phyloP scores from a whole-genome alignment of 2,113 vertebrate genomes.

The Prolemur simus region DNA sequence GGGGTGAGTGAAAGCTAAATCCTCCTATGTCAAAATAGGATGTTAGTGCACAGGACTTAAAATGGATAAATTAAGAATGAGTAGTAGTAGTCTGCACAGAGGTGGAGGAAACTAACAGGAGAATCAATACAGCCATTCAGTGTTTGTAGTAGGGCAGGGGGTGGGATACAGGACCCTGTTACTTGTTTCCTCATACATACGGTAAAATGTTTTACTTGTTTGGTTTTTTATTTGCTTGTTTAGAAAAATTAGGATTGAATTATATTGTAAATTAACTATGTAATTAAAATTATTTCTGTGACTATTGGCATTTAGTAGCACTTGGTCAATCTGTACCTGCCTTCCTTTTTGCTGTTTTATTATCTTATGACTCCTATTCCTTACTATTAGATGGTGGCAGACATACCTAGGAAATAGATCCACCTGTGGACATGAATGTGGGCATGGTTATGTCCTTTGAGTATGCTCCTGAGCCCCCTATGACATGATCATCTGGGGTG shows the following conservation, averaged over 20 bases:
- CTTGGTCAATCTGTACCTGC: neutral
- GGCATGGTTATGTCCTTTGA: neutral
- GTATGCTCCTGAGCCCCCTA: neutral
- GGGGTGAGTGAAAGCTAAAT: neutral
- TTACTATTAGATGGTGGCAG: conserved; percentile 76
- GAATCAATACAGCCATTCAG: neutral
- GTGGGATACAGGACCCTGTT: neutral
- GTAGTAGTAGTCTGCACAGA: neutral
- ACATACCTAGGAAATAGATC: neutral
- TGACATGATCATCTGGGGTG: neutral
- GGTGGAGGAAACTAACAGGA: neutral
- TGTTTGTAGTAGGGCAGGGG: neutral
- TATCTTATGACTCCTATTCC: neutral
- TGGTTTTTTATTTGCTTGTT: neutral
- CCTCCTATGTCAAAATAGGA: neutral
- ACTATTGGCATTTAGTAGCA: neutral
- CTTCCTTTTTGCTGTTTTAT: neutral
- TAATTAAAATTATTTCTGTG: neutral
- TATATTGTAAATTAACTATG: neutral
- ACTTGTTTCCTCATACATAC: neutral
- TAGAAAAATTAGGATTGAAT: conserved; percentile 20
- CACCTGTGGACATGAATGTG: neutral
- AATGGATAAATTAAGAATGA: neutral
- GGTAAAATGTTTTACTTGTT: neutral
- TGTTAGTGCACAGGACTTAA: neutral